Percentiles rank a stretch among this genome's conserved stretches.
These are phyloP conservation scores for Phytoseiulus persimilis DNA, from an alignment of 2,888 invertebrate species.

Conservation along the genomic window DNA sequence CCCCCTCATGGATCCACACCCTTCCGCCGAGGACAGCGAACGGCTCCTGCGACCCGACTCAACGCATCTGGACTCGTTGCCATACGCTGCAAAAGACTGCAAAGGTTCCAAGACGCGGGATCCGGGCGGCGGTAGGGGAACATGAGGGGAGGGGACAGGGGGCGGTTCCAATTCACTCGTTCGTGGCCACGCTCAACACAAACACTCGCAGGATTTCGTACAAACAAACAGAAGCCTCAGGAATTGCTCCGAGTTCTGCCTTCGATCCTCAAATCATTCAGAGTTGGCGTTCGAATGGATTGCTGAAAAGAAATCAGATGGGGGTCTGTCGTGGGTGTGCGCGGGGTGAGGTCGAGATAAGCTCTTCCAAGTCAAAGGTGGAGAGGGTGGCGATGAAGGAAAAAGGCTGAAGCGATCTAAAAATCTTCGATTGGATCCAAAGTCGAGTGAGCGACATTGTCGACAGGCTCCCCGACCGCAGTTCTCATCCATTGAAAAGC, in stretches of 20 bases:
- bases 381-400: background rate
- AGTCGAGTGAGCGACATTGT: background rate
- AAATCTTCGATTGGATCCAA: background rate
- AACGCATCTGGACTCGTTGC: too few species aligned
- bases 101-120: background rate
- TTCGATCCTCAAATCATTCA: background rate
- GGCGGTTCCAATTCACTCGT: background rate
- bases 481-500: too few species aligned
- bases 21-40: background rate
- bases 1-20: background rate
- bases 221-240: background rate
- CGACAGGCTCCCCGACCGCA: background rate
- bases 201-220: background rate
- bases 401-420: background rate
- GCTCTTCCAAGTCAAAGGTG: background rate
- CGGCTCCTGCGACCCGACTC: too few species aligned
- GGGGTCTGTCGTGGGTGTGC: background rate
- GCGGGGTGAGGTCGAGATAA: background rate
- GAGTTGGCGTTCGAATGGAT: background rate
- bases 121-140: background rate
- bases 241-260: background rate
- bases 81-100: background rate
- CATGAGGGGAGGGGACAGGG: background rate
- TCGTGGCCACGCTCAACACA: background rate
- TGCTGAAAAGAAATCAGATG: conserved; percentile 5